Evolutionary conservation across 2,888 invertebrate species (phyloP), one percentile per base, ranked within the genome.

Genomic region (Nineta flava): DNA sequence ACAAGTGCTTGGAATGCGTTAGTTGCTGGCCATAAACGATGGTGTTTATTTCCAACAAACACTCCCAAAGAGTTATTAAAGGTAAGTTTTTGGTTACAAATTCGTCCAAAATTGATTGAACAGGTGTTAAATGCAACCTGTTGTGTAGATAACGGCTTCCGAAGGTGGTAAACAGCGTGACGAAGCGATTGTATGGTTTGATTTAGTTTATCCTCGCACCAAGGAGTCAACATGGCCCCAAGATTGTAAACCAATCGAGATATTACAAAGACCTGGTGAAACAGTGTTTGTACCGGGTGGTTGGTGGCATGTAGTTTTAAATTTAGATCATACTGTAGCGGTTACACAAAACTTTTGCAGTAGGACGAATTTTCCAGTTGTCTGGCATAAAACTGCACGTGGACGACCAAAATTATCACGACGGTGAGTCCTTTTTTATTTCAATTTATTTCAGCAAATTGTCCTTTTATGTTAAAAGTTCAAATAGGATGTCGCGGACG

Each of bases 221-320:
- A 84, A 92, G 65, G 71, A 81, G 54, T 77, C 87, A 10, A 73
- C 79, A 31, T 99, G 97, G 97, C 97, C 97, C 16, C 72, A 77
- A 58, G 84, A 94, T 65, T 96, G 79, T 66, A 80, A 83, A 65
- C 95, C 96, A 47, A 78, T 95, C 54, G 96, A 97, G 72, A 88
- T 96, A 58, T 72, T 97, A 5, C 97, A 97, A 66, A 79, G 81
- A 58, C 94, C 96, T 12, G 96, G 96, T 16, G 97, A 97, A 65
- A 97, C 96, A 3, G 94, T 97, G 31, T 97, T 95, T 71, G 94
- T 97, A 50, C 96, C 96, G 9, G 94, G 94, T 15, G 99, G 99
- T 9, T 99, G 97, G 97, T 99, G 99, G 99, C 99, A 99, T 66
- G 99, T 99, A 16, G 99, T 99, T 12, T 73, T 99, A 31, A 99